Evolutionary conservation across 2,888 invertebrate genomes (phyloP).

Genomic region (Catocala nupta): DNA sequence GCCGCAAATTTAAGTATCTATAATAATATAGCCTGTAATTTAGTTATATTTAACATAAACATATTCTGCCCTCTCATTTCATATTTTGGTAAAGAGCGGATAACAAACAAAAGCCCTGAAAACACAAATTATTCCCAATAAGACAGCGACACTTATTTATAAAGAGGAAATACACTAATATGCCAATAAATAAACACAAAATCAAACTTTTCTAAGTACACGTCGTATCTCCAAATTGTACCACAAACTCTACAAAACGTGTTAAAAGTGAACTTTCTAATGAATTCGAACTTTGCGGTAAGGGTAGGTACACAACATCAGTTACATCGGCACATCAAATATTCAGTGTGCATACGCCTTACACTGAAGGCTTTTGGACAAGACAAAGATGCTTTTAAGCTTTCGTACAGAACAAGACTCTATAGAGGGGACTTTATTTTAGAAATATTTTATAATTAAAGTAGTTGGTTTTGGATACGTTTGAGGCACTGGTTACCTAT

Average conservation of each 20-base stretch:
- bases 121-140: too few relatives aligned
- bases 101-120: too few relatives aligned
- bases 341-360: constrained; percentile 79
- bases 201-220: constrained; percentile 16
- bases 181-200: constrained; percentile 25
- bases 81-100: too few relatives aligned
- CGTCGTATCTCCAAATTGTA: constrained; percentile 11
- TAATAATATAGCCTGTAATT: too few relatives aligned
- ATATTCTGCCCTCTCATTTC: too few relatives aligned
- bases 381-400: constrained; percentile 87
- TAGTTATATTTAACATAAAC: too few relatives aligned
- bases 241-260: constrained; percentile 12
- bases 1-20: too few relatives aligned
- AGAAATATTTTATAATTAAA: neutral
- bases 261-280: constrained; percentile 45
- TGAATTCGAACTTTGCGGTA: constrained; percentile 70
- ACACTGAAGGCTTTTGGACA: constrained; percentile 77
- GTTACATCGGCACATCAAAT: constrained; percentile 73
- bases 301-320: constrained; percentile 57
- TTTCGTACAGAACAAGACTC: constrained; percentile 58
- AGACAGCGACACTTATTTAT: neutral
- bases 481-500: neutral
- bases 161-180: neutral
- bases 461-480: too few relatives aligned
- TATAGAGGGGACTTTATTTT: constrained; percentile 49